Conservation (phyloP, 2,888 invertebrate species). For the Rhagonycha lutea region DNA sequence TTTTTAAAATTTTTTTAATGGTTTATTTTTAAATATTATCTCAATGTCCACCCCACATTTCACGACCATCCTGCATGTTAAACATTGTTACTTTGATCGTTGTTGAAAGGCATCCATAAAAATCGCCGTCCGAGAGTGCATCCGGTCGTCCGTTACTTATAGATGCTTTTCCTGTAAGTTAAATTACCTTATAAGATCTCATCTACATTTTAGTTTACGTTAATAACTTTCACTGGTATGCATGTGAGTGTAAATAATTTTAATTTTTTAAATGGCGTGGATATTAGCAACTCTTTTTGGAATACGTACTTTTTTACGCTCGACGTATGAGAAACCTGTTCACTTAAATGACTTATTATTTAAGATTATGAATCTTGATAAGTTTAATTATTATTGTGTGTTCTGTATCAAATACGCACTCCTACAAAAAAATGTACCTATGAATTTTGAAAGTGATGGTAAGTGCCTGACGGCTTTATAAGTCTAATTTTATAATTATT, state of each 20-base stretch:
- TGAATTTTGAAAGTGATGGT: slow-evolving; percentile 34
- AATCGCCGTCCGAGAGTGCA: background rate
- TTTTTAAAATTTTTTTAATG: background rate
- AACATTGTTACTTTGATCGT: background rate
- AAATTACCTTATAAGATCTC: background rate
- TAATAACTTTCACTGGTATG: background rate
- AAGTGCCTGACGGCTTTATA: slow-evolving; percentile 36
- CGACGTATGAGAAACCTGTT: background rate
- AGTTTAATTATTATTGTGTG: background rate
- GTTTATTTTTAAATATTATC: background rate
- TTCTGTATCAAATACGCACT: background rate
- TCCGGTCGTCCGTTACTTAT: background rate
- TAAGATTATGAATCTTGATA: background rate
- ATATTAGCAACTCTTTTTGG: background rate
- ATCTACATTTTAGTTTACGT: background rate
- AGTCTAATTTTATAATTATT: slow-evolving; percentile 7
- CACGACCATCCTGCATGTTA: background rate
- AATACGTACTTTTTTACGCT: background rate
- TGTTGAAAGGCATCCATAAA: background rate
- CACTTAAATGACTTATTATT: background rate
- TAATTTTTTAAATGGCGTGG: background rate
- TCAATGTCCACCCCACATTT: background rate
- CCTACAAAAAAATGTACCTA: slow-evolving; percentile 21
- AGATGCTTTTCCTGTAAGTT: background rate
- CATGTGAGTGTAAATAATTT: background rate